Conservation (phyloP, 2,888 invertebrate genomes). For the Empis livida region DNA sequence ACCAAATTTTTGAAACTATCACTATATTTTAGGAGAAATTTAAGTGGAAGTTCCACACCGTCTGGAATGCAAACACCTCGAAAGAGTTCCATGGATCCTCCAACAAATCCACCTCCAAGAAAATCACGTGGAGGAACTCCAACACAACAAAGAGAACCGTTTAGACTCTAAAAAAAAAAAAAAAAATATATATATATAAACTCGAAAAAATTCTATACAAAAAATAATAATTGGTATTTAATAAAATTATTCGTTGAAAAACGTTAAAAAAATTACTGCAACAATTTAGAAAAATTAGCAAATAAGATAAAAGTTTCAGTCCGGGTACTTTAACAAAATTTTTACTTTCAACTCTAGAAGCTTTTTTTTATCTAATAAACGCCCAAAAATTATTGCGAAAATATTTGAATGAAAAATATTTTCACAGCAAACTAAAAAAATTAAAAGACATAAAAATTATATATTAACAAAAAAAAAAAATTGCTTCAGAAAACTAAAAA, state of each 20-base stretch:
- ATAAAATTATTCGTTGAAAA: background rate
- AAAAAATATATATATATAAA: background rate
- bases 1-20: background rate
- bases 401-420: no score
- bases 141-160: constrained; percentile 49
- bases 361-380: no score
- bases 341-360: no score
- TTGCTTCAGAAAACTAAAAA: no score
- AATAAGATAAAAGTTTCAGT: no score
- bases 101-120: constrained; percentile 22
- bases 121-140: constrained; percentile 35
- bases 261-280: background rate
- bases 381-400: no score
- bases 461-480: no score
- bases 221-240: background rate
- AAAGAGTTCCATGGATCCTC: constrained; percentile 32
- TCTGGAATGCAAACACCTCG: constrained; percentile 36
- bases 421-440: no score
- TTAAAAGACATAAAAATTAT: no score
- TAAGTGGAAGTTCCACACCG: constrained; percentile 35
- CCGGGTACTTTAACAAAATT: no score
- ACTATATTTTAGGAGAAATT: constrained; percentile 26
- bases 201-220: background rate
- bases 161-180: constrained; percentile 47
- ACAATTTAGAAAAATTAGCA: no score